Evolutionary conservation across 2,888 invertebrate genomes (phyloP).

Genomic region (Bhutanitis thaidina): DNA sequence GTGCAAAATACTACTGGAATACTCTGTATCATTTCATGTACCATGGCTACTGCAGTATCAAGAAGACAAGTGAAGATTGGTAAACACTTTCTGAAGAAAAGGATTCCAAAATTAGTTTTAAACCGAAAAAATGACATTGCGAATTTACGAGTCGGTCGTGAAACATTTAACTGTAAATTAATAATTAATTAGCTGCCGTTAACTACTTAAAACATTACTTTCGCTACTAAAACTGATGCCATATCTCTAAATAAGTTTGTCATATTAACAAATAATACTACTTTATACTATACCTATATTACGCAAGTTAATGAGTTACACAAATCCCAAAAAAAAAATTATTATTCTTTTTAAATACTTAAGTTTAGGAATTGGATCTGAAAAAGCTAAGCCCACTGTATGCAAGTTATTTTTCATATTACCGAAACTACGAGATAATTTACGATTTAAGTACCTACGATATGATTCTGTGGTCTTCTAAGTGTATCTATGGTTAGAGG

Average conservation of each 20-base stretch:
- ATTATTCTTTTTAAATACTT: constrained; percentile 49
- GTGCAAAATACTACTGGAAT: no score
- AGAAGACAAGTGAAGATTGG: no score
- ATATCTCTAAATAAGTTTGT: constrained; percentile 39
- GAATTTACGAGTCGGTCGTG: no score
- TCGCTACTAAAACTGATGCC: no score
- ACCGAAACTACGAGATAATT: constrained; percentile 5
- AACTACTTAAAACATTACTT: background rate
- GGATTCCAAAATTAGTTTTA: no score
- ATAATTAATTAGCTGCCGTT: background rate
- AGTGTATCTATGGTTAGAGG: constrained; percentile 4
- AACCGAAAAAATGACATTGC: no score
- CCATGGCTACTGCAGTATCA: no score
- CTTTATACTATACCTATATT: constrained; percentile 44
- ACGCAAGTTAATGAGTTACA: constrained; percentile 58
- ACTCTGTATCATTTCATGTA: no score
- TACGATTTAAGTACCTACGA: constrained; percentile 37
- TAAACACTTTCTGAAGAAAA: no score
- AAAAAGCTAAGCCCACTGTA: constrained; percentile 37
- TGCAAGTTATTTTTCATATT: constrained; percentile 22
- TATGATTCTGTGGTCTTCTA: constrained; percentile 21
- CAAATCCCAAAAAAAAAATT: constrained; percentile 42
- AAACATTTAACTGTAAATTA: no score
- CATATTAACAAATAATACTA: constrained; percentile 34
- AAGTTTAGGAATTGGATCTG: constrained; percentile 35